Evolutionary conservation across 2,797 vertebrate genomes (phyloP), one percentile per base, ranked within the genome.

Genomic region (Passerculus sandwichensis): DNA sequence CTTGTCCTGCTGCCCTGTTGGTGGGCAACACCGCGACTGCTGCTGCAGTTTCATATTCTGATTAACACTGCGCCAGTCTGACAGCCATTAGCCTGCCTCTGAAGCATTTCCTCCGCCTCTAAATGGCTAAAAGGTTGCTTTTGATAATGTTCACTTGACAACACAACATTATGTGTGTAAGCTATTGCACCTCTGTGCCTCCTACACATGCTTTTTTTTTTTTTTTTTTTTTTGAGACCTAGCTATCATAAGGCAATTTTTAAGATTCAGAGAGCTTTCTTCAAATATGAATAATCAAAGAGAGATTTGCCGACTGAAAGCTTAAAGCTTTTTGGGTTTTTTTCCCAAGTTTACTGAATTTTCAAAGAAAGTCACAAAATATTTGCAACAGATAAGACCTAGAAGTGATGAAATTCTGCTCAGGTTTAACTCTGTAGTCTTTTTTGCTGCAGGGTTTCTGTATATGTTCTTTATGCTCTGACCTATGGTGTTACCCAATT

Each of bases 71-170:
- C 69, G 62, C 53, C 59, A 91, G 62, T n/a, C 45, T 95, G 59
- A 19, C 72, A 93, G 72, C 62, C 73, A 88, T 91, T 84, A 94
- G 25, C 56, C 71, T 94, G 77, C 77, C 67, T 88, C 88, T 94
- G 83, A 61, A 77, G 36, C 56, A 90, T 86, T 92, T 78, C 62
- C 56, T 88, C 50, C 40, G 61, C 34, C 67, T 66, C 26, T 51
- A 93, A 96, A 83, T 93, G n/a, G 54, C 85, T 88, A 50, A 93
- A 91, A 51, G 53, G 27, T 42, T 74, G 71, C 19, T 89, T 71
- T 85, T 75, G 86, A 60, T 79, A 93, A 89, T 70, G 91, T 38
- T 62, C 42, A 74, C 87, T 79, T 95, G 92, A 92, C 85, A 96
- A 69, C 27, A 53, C 44, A 85, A 48, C 40, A 89, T 93, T 81